phyloP scores from a whole-genome alignment of 2,113 vertebrate species.

The Dasyornis broadbenti region DNA sequence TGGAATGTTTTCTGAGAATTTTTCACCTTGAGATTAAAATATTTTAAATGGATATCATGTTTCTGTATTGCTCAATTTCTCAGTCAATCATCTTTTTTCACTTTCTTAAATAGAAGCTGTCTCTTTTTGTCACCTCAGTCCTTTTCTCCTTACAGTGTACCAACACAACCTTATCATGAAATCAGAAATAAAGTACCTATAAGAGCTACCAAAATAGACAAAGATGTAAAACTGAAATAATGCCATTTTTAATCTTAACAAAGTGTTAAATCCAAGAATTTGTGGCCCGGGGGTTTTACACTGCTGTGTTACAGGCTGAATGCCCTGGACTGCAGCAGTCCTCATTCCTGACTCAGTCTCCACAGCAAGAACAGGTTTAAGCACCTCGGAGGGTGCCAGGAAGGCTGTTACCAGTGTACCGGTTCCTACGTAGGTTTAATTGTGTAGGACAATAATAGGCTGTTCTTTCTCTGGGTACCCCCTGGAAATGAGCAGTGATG shows the following conservation, averaged over 20 bases:
- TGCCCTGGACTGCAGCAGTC: neutral
- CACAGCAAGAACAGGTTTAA: neutral
- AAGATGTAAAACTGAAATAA: neutral
- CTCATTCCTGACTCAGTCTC: neutral
- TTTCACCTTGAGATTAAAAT: slow-evolving; percentile 18
- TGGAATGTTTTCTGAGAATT: slow-evolving; percentile 18
- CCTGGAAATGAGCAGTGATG: neutral
- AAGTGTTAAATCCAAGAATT: neutral
- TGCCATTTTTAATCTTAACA: neutral
- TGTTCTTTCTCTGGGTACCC: neutral
- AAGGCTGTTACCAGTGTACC: neutral
- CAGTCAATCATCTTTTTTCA: neutral
- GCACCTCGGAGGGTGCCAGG: neutral
- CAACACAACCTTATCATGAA: neutral
- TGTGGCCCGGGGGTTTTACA: neutral
- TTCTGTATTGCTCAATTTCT: neutral
- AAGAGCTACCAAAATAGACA: neutral
- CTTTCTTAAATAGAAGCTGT: neutral
- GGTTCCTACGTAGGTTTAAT: neutral
- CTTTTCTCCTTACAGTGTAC: neutral
- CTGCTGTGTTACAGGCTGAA: neutral
- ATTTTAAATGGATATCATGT: neutral
- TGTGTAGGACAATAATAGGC: neutral
- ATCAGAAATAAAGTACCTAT: neutral
- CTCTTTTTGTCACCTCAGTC: neutral